Percentiles rank a stretch among this genome's conserved stretches.
Conservation (phyloP, 2,113 vertebrate species). For the Petrocephalus microphthalmus region DNA sequence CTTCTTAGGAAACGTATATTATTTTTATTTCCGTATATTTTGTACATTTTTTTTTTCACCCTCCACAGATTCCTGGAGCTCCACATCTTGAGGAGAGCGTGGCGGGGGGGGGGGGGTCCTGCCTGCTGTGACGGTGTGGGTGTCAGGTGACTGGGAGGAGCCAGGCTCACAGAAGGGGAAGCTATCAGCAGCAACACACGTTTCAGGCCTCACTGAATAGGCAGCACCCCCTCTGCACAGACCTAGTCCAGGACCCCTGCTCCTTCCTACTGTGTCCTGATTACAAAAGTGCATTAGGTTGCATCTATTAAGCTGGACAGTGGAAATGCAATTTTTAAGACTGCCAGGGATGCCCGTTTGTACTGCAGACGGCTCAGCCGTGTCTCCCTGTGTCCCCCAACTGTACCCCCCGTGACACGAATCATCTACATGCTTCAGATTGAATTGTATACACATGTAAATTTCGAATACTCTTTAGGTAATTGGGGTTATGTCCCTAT, state of each 20-base stretch:
- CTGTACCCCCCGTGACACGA: background rate
- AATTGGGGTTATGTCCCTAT: background rate
- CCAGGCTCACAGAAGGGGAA: background rate
- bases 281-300: background rate
- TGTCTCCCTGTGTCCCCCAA: background rate
- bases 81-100: background rate
- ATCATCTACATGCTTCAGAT: background rate
- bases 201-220: conserved; percentile 3
- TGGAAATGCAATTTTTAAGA: background rate
- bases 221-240: background rate
- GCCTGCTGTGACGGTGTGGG: background rate
- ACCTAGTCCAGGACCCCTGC: too few relatives aligned
- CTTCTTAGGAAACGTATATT: background rate
- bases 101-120: background rate
- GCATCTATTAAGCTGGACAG: background rate
- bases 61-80: background rate
- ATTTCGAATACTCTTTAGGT: background rate
- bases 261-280: too few relatives aligned
- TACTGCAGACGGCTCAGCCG: background rate
- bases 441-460: background rate
- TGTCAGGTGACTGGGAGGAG: conserved; percentile 19
- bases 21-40: background rate
- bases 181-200: conserved; percentile 11
- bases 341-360: background rate
- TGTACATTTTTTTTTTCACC: background rate